These are phyloP conservation scores for Typhlomys cinereus DNA, from an alignment of 2,113 vertebrate genomes.

Conservation along the genomic window DNA sequence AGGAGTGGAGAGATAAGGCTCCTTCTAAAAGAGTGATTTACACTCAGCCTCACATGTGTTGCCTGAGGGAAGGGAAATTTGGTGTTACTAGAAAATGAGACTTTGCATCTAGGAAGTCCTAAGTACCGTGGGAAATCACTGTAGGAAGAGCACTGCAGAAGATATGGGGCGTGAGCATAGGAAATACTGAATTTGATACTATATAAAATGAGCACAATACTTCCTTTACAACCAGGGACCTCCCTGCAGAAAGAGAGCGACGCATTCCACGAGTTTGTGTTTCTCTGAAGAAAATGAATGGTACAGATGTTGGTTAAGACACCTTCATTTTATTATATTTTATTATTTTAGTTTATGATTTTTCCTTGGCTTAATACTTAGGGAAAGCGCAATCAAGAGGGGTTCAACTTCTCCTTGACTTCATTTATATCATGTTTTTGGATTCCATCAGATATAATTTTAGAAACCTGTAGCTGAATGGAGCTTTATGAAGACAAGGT, in stretches of 20 bases:
- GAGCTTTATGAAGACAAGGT: constrained; percentile 51
- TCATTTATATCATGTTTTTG: constrained; percentile 32
- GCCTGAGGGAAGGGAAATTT: background rate
- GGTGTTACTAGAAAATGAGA: background rate
- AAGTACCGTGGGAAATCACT: background rate
- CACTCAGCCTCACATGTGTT: background rate
- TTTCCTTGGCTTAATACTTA: constrained; percentile 6
- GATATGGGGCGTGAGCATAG: background rate
- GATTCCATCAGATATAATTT: constrained; percentile 25
- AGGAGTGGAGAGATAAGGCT: background rate
- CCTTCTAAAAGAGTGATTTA: background rate
- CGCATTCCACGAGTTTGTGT: background rate
- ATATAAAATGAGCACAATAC: background rate
- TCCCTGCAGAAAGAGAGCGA: background rate
- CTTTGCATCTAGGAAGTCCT: background rate
- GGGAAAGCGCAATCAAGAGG: background rate
- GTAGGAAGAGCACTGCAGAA: background rate
- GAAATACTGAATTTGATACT: background rate
- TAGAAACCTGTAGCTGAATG: constrained; percentile 37
- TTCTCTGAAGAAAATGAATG: background rate
- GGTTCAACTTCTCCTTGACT: constrained; percentile 7
- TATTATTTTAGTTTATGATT: background rate
- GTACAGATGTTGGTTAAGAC: background rate
- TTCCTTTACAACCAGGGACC: background rate
- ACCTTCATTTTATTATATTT: background rate